Evolutionary conservation across 2,113 vertebrate species (phyloP), one percentile per base, ranked within the genome.

Genomic region (Hippocampus barbouri): DNA sequence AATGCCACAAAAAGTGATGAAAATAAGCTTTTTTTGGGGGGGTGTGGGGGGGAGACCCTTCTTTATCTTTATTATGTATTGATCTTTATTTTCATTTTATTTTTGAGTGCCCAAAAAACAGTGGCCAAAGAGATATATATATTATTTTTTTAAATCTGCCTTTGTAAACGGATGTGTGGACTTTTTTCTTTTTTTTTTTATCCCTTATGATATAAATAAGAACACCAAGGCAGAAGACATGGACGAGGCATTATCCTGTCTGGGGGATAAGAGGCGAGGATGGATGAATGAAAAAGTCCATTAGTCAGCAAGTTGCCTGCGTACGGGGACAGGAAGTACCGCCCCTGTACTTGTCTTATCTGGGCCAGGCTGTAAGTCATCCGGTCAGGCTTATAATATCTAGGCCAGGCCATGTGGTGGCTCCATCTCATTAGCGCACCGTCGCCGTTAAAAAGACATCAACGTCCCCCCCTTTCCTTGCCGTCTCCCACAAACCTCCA

Each of bases 221-320:
- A 85, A 72, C 72, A 79, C 75, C 74, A 62, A 53, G 69, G 40
- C 25, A 60, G 71, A 60, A 74, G 79, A 76, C 73, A 71, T 69
- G 81, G 80, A 85, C 65, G 76, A 79, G 81, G 75, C 80, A 70
- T 61, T 61, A 34, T 59, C 40, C 67, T 79, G 81, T 81, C 86
- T 79, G 81, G 72, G 72, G 78, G 78, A 82, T 83, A 79, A 84
- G 86, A 72, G 72, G 81, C 20, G 3, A 85, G 82, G 80, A 89
- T 86, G 87, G 88, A 90, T 87, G 87, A 88, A 79, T 38, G 43
- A 45, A 45, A 89, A 89, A 88, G 87, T 86, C 88, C 78, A 87
- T 87, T 83, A 85, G 86, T 90, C 89, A 90, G 89, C 88, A 89
- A 72, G 75, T 73, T 57, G 10, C 71, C 68, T 30, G 71, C 69